These are phyloP conservation scores for Ceratina calcarata DNA, from an alignment of 1,140 invertebrate genomes.

Conservation along the genomic window DNA sequence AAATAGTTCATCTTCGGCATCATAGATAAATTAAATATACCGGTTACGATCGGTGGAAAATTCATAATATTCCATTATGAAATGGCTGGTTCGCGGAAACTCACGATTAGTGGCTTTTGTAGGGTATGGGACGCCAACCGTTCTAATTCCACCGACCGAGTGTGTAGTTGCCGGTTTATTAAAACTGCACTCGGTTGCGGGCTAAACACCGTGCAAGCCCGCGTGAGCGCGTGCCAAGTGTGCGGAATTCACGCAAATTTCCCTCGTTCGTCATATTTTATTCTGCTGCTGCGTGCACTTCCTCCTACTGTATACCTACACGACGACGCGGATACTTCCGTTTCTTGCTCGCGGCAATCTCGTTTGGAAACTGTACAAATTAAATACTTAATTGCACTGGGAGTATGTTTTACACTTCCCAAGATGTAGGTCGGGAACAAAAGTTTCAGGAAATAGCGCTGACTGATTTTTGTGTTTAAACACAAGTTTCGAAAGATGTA, in stretches of 20 bases:
- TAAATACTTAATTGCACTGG: background rate
- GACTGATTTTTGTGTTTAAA: too few relatives aligned
- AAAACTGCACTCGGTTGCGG: slow-evolving; percentile 6
- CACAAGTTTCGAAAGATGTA: too few relatives aligned
- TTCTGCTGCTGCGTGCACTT: background rate
- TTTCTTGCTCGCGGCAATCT: background rate
- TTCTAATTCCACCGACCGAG: background rate
- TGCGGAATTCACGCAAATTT: background rate
- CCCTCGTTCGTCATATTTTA: background rate
- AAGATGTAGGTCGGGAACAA: background rate
- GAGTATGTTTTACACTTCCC: background rate
- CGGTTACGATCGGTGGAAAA: background rate
- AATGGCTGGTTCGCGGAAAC: background rate
- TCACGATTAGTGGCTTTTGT: slow-evolving; percentile 16
- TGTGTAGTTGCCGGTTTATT: slow-evolving; percentile 9
- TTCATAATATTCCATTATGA: slow-evolving; percentile 29
- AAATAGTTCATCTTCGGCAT: too few relatives aligned
- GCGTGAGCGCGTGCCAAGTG: background rate
- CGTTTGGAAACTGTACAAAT: too few relatives aligned
- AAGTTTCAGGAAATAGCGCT: background rate
- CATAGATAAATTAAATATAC: background rate
- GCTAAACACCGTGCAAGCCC: background rate
- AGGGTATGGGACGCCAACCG: background rate
- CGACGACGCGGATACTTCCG: background rate
- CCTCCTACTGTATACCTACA: background rate